Evolutionary conservation across 2,797 vertebrate genomes (phyloP).

Genomic region (Pachyuromys duprasi): DNA sequence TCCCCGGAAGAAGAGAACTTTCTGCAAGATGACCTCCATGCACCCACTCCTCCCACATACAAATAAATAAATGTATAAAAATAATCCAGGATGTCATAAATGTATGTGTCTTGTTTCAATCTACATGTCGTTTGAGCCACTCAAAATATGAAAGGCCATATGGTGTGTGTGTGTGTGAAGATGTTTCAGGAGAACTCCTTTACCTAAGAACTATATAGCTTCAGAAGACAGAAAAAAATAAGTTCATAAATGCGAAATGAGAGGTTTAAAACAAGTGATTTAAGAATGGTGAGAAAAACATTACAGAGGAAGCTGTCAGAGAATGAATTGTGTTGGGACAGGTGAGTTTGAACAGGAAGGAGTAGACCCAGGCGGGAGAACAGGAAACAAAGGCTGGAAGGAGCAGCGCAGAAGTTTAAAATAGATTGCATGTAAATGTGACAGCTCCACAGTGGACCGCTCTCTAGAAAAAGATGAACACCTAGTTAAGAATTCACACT

Average conservation of each 20-base stretch:
- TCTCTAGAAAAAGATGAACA: neutral
- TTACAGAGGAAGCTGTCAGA: neutral
- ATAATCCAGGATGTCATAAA: neutral
- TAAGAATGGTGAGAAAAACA: neutral
- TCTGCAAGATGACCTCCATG: neutral
- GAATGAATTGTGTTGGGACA: neutral
- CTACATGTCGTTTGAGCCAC: neutral
- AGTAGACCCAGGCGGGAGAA: neutral
- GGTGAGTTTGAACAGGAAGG: slow-evolving; percentile 11
- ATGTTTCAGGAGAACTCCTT: neutral
- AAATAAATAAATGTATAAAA: neutral
- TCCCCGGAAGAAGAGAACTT: neutral
- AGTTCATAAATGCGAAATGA: neutral
- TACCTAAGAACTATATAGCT: neutral
- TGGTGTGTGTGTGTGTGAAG: neutral
- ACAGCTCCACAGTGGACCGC: neutral
- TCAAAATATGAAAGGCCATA: neutral
- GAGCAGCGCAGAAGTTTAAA: neutral
- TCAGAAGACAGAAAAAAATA: neutral
- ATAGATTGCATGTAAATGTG: neutral
- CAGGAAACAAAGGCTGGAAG: neutral
- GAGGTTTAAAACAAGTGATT: neutral
- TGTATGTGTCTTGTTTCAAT: slow-evolving; percentile 3
- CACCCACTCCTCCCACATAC: neutral
- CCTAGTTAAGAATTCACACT: neutral